Evolutionary conservation across 2,797 vertebrate species (phyloP).

Genomic region (Staurois parvus): DNA sequence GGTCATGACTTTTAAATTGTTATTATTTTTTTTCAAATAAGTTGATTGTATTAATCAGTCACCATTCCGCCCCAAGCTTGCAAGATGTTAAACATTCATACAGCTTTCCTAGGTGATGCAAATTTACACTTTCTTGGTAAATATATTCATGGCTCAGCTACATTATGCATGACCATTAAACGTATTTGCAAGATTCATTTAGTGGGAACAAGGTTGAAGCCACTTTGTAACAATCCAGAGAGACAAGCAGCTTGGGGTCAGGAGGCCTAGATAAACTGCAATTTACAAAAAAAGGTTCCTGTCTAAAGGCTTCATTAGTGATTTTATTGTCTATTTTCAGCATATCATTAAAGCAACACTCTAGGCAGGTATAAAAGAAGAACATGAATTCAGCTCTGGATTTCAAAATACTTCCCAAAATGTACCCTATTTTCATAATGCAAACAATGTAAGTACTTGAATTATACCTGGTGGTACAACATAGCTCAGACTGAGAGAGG

Average conservation of each 20-base stretch:
- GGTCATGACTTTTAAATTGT: background rate
- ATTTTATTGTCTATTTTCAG: background rate
- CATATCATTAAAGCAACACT: background rate
- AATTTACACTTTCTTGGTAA: conserved; percentile 46
- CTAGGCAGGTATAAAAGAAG: too few relatives aligned
- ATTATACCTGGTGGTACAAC: too few relatives aligned
- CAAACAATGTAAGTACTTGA: too few relatives aligned
- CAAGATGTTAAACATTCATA: conserved; percentile 57
- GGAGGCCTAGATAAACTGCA: background rate
- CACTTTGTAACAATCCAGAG: background rate
- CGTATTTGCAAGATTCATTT: conserved; percentile 53
- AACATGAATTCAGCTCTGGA: too few relatives aligned
- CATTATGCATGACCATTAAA: conserved; percentile 61
- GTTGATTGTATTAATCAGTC: background rate
- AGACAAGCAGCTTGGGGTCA: conserved; percentile 35
- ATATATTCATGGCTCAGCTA: conserved; percentile 59
- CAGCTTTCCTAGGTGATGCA: conserved; percentile 54
- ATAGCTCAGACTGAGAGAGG: too few relatives aligned
- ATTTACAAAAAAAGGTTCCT: conserved; percentile 18
- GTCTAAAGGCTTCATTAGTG: conserved; percentile 4
- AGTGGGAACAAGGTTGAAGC: conserved; percentile 39
- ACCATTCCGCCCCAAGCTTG: background rate
- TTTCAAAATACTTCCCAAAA: too few relatives aligned
- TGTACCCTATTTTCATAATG: too few relatives aligned
- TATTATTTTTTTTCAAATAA: too few relatives aligned